Conservation (phyloP, 2,113 vertebrate genomes). For the Capricornis sumatraensis region DNA sequence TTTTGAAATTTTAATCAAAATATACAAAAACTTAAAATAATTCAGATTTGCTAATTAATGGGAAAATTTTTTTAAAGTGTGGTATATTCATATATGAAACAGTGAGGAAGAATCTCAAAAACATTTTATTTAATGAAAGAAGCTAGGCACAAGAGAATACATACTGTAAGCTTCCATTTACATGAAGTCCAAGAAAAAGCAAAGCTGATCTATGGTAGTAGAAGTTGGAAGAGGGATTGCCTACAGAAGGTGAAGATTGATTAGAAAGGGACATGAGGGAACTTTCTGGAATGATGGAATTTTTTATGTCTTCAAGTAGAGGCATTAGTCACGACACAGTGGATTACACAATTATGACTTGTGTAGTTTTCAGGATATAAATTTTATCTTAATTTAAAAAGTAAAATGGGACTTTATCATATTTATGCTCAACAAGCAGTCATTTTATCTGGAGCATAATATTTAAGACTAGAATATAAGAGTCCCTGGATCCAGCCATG, state of each 20-base stretch:
- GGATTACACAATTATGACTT: not conserved
- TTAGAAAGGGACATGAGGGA: not conserved
- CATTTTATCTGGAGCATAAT: not conserved
- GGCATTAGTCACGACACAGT: not conserved
- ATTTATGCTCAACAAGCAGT: not conserved
- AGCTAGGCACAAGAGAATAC: not conserved
- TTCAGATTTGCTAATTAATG: not conserved
- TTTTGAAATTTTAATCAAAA: not conserved
- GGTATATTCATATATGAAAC: not conserved
- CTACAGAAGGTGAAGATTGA: not conserved
- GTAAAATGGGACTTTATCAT: not conserved
- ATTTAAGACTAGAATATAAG: not conserved
- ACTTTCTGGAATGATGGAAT: not conserved
- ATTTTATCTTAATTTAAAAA: constrained; percentile 27
- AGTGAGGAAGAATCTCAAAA: not conserved
- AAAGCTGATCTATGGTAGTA: not conserved
- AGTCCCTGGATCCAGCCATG: not conserved
- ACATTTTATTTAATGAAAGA: not conserved
- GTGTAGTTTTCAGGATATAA: constrained; percentile 16
- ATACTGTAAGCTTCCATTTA: not conserved
- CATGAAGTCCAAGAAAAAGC: not conserved
- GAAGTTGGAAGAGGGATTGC: not conserved
- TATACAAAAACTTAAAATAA: not conserved
- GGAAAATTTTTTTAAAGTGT: not conserved
- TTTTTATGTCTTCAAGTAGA: not conserved